Percentiles rank a stretch among this genome's conserved stretches.
These are phyloP conservation scores for Tragelaphus scriptus DNA, from an alignment of 2,113 vertebrate genomes.

Conservation along the genomic window DNA sequence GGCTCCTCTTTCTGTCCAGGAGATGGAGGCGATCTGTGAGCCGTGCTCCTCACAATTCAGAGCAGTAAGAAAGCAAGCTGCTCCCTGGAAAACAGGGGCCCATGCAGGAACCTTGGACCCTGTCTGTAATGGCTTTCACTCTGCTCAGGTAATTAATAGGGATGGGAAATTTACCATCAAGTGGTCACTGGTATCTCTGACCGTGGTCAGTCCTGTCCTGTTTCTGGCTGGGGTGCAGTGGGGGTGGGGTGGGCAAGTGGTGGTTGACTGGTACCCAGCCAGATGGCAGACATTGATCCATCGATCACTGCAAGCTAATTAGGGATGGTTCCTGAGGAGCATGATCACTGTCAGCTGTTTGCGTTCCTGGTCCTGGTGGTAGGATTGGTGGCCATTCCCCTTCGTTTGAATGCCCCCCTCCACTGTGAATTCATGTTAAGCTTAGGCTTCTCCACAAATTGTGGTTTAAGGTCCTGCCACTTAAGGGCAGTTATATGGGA, in stretches of 20 bases:
- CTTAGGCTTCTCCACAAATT: not conserved
- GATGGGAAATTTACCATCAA: not conserved
- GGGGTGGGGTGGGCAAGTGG: not conserved
- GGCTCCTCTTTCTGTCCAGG: constrained; percentile 80
- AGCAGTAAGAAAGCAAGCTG: constrained; percentile 79
- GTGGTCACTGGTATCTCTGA: constrained; percentile 26
- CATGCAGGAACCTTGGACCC: constrained; percentile 75
- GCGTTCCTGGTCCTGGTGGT: constrained; percentile 45
- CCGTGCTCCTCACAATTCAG: constrained; percentile 77
- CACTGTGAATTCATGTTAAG: not conserved
- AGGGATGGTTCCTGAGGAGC: constrained; percentile 17
- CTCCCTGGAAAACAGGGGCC: constrained; percentile 66
- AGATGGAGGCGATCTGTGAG: constrained; percentile 75
- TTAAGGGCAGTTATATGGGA: constrained; percentile 62
- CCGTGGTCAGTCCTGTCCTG: not conserved
- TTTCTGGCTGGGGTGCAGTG: not conserved
- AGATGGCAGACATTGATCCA: constrained; percentile 64
- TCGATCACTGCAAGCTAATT: constrained; percentile 34
- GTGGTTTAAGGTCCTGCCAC: constrained; percentile 30
- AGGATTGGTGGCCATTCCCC: constrained; percentile 58
- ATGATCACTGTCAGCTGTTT: constrained; percentile 76
- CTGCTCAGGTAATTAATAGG: constrained; percentile 86
- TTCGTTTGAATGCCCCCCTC: constrained; percentile 4
- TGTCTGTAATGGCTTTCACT: constrained; percentile 79
- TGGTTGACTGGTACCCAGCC: constrained; percentile 34